Conservation (phyloP, 2,113 vertebrate species). For the Dromas ardeola region DNA sequence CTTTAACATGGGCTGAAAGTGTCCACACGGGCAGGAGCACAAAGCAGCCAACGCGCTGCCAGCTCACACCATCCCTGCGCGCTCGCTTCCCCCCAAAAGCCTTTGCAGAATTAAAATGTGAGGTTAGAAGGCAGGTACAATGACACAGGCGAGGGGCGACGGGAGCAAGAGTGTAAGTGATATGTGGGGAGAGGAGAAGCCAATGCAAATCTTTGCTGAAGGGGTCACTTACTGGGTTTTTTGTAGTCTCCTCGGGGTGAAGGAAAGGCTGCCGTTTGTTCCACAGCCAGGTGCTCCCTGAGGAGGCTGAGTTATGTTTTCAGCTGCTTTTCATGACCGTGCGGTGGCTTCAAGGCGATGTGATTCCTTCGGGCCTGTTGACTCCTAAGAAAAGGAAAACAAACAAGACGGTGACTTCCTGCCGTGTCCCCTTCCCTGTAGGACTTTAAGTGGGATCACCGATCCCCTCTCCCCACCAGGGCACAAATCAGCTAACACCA, state of each 20-base stretch:
- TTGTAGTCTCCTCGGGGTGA: neutral
- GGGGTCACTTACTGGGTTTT: neutral
- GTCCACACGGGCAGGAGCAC: neutral
- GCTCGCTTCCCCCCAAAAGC: neutral
- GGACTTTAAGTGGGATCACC: neutral
- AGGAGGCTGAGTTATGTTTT: neutral
- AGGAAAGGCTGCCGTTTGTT: neutral
- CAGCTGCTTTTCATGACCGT: neutral
- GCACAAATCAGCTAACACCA: neutral
- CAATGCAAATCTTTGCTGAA: neutral
- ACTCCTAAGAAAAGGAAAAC: neutral
- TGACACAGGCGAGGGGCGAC: rapidly evolving
- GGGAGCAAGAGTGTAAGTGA: neutral
- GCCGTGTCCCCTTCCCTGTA: neutral
- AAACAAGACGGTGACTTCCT: neutral
- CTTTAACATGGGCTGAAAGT: neutral
- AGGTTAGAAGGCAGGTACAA: neutral
- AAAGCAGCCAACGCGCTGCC: neutral
- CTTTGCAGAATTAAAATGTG: neutral
- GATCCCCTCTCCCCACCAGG: neutral
- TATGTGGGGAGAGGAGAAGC: neutral
- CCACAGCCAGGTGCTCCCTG: neutral
- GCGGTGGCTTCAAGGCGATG: neutral
- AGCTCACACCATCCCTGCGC: neutral
- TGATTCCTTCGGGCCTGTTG: neutral